Evolutionary conservation across 2,888 invertebrate species (phyloP), one percentile per base, ranked within the genome.

Genomic region (Carterocephalus palaemon): DNA sequence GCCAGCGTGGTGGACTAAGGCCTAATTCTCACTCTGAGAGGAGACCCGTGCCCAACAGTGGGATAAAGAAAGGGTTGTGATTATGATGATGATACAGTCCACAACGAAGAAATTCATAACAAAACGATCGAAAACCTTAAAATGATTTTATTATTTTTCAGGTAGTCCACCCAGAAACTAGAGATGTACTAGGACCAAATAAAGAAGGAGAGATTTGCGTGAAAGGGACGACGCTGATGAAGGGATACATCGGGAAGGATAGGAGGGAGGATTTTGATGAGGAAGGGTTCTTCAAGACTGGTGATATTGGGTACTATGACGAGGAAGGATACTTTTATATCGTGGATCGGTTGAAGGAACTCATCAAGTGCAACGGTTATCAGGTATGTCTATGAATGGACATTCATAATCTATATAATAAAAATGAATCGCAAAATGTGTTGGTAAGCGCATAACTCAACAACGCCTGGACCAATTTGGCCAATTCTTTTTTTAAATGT

Each of bases 181-280:
- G 80, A 15, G 61, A 80, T 57, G 59, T 70, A n/a, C 58, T 90
- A 7, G 85, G 74, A 1, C 65, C 73, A 1, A 70, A 79, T 45
- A 77, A 92, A 61, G 84, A 88, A 13, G 97, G 97, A 0, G 97
- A 97, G 70, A 75, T 96, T 0, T 94, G 94, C 60, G 89, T 93
- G 10, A 93, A 93, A 62, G 94, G 95, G 0, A 89, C 90, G 4
- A 70, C 90, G 38, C 77, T 93, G 3, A 95, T 95, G 92, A 92
- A 76, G 52, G 79, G 73, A 37, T 79, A 81, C 51, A 66, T 77
- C 17, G 71, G 67, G 34, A 49, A 71, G 29, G 59, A 62, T 1
- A 54, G 39, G 0, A 49, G 51, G 0, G 90, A 89, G 50, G 92
- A 93, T 64, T 94, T 89, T 51, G 91, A 96, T 56, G 91, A 93